These are phyloP conservation scores for Sarcophaga bullata DNA, from an alignment of 1,140 invertebrate species.

Conservation along the genomic window DNA sequence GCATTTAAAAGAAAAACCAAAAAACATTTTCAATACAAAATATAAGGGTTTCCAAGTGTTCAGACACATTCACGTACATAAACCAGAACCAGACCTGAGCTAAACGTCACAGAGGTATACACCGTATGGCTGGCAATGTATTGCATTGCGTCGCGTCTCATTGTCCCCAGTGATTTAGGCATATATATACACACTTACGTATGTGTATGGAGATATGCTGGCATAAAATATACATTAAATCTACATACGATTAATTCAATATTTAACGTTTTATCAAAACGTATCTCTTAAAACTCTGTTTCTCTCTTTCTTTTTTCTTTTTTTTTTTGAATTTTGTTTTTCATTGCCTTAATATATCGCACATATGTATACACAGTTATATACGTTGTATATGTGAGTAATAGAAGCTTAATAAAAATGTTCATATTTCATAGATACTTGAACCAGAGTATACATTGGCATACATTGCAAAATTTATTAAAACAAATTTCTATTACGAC, in stretches of 20 bases:
- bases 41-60: neutral
- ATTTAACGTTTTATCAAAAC: neutral
- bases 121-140: no score
- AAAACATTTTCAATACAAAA: neutral
- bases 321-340: no score
- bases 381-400: no score
- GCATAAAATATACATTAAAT: constrained; percentile 15
- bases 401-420: no score
- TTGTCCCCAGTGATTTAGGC: neutral
- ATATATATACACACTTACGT: neutral
- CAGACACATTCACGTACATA: neutral
- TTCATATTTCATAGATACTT: no score
- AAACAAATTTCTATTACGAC: no score
- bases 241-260: constrained; percentile 9
- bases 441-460: no score
- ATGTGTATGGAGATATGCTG: neutral
- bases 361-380: no score
- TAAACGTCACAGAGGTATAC: neutral
- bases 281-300: no score
- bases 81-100: neutral
- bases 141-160: neutral
- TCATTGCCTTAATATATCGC: no score
- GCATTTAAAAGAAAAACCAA: neutral
- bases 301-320: no score
- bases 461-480: no score